Conservation (phyloP, 64 coral and sea anemone genomes). For the Dendronephthya gigantea region DNA sequence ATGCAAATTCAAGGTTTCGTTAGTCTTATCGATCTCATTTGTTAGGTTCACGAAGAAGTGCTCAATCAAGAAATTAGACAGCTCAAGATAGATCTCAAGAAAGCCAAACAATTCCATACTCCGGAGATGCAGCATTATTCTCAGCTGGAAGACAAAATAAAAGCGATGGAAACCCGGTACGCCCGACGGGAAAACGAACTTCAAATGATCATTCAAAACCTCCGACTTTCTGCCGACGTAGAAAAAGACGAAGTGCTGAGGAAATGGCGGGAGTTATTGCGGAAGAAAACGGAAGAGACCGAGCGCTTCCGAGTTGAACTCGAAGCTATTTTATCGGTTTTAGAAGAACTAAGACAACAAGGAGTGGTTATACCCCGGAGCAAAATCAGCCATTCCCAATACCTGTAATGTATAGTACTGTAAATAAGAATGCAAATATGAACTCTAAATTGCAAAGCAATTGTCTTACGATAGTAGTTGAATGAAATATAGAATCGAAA, state of each 20-base stretch:
- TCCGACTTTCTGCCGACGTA: conserved; percentile 55
- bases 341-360: conserved; percentile 73
- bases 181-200: conserved; percentile 69
- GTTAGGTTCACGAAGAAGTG: conserved; percentile 63
- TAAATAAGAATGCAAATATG: not conserved
- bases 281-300: conserved; percentile 86
- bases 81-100: conserved; percentile 52
- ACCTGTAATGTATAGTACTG: conserved; percentile 2
- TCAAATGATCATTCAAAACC: conserved; percentile 66
- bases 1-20: no score
- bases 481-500: no score
- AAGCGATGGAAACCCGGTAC: conserved; percentile 64
- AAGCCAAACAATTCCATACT: conserved; percentile 63
- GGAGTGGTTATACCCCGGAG: conserved; percentile 58
- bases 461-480: no score
- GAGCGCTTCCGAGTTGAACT: conserved; percentile 83
- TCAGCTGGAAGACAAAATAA: conserved; percentile 63
- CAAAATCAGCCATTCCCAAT: not conserved
- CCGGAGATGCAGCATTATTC: conserved; percentile 96
- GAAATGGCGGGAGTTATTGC: conserved; percentile 50
- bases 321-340: conserved; percentile 62
- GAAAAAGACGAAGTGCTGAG: conserved; percentile 73
- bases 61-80: conserved; percentile 69
- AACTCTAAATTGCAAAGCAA: no score
- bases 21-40: not conserved